A percentile compares a stretch with the other conserved stretches of the same genome.
phyloP scores from a whole-genome alignment of 2,113 vertebrate species.

The Scatophagus argus region DNA sequence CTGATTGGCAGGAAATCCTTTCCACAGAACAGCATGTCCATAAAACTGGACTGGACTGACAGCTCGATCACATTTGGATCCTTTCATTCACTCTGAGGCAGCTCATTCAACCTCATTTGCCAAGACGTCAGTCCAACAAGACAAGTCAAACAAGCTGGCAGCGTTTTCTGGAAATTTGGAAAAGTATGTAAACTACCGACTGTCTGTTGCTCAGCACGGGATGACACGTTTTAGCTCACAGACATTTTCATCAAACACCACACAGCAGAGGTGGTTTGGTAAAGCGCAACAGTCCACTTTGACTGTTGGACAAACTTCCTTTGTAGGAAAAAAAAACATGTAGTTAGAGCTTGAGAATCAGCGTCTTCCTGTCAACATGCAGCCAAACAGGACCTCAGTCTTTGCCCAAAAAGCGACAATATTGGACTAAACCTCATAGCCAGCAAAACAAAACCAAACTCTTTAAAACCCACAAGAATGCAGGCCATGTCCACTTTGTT shows the following conservation, averaged over 20 bases:
- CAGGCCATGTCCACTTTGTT: constrained; percentile 41
- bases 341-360: not conserved
- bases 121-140: constrained; percentile 4
- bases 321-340: not conserved
- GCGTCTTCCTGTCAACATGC: constrained; percentile 22
- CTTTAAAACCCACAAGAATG: constrained; percentile 60
- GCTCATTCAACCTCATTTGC: not conserved
- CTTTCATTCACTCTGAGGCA: not conserved
- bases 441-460: constrained; percentile 34
- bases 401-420: constrained; percentile 15
- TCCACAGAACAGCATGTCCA: not conserved
- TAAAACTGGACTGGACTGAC: not conserved
- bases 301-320: constrained; percentile 8
- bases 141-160: too few species aligned
- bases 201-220: not conserved
- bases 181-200: not conserved
- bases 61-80: not conserved
- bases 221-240: not conserved
- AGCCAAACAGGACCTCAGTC: constrained; percentile 19
- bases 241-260: not conserved
- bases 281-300: not conserved
- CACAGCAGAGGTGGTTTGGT: not conserved
- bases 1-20: not conserved
- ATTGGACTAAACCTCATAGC: constrained; percentile 12
- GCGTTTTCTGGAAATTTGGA: too few species aligned